phyloP scores from a whole-genome alignment of 2,888 invertebrate species.

The Operophtera brumata region DNA sequence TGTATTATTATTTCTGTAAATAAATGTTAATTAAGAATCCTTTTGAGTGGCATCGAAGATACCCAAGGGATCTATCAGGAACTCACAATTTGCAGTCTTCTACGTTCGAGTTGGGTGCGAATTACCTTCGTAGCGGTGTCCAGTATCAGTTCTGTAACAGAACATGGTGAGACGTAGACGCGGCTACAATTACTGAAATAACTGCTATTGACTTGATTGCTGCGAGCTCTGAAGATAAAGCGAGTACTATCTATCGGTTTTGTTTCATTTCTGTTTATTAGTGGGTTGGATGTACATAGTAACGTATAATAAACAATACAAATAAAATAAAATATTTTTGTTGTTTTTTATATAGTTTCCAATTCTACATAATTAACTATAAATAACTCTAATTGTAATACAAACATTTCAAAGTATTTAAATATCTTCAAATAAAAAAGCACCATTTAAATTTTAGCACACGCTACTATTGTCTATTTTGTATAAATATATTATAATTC shows the following conservation, averaged over 20 bases:
- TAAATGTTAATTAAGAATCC: too few relatives aligned
- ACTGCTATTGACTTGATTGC: conserved; percentile 36
- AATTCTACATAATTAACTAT: too few relatives aligned
- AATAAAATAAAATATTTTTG: too few relatives aligned
- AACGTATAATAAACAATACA: too few relatives aligned
- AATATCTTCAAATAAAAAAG: too few relatives aligned
- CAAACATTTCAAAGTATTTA: too few relatives aligned
- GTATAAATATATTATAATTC: conserved; percentile 10
- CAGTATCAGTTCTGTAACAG: conserved; percentile 26
- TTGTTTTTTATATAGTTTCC: too few relatives aligned
- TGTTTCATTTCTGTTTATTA: not conserved
- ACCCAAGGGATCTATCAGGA: too few relatives aligned
- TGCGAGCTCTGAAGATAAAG: conserved; percentile 13
- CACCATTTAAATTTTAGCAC: not conserved
- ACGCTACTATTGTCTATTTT: conserved; percentile 20
- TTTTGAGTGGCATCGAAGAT: too few relatives aligned
- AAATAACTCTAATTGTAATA: too few relatives aligned
- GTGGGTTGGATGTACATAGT: not conserved
- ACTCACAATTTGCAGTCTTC: not conserved
- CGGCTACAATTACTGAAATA: conserved; percentile 41
- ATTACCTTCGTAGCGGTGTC: conserved; percentile 25
- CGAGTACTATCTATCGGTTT: conserved; percentile 3
- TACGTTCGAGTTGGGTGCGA: conserved; percentile 22
- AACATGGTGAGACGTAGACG: conserved; percentile 31
- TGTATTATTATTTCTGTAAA: too few relatives aligned